phyloP scores from a whole-genome alignment of 1,140 invertebrate species.

The Drosophila ohnishii region DNA sequence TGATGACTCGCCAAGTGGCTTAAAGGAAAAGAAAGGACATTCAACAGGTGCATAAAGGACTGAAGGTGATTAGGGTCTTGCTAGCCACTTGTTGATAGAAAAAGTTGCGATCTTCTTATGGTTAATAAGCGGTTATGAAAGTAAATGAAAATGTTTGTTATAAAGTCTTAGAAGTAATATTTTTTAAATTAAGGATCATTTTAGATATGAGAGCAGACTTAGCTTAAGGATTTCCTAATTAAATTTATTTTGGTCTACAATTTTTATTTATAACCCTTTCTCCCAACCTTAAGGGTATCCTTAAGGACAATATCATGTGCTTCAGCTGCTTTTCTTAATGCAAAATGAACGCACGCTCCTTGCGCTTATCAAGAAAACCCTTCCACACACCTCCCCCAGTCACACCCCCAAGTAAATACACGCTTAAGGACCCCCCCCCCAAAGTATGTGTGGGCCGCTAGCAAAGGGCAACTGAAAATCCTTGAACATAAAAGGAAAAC shows the following conservation, averaged over 20 bases:
- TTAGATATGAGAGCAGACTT: too few relatives aligned
- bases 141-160: too few relatives aligned
- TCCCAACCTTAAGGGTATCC: not conserved
- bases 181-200: too few relatives aligned
- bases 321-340: slow-evolving; percentile 6
- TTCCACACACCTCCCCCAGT: not conserved
- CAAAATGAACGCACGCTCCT: slow-evolving; percentile 40
- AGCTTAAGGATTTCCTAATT: not conserved
- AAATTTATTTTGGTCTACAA: not conserved
- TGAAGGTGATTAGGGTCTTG: slow-evolving; percentile 1
- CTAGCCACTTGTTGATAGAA: slow-evolving; percentile 24
- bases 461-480: slow-evolving; percentile 53
- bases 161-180: too few relatives aligned
- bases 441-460: slow-evolving; percentile 19
- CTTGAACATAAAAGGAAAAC: slow-evolving; percentile 65
- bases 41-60: slow-evolving; percentile 52
- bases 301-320: slow-evolving; percentile 25
- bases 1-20: slow-evolving; percentile 24
- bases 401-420: not conserved
- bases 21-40: not conserved
- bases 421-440: not conserved
- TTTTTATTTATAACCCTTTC: not conserved
- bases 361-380: slow-evolving; percentile 53
- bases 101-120: not conserved
- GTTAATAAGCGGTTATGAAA: not conserved